phyloP scores from a whole-genome alignment of 2,113 vertebrate genomes.

The Rhinolophus ferrumequinum region DNA sequence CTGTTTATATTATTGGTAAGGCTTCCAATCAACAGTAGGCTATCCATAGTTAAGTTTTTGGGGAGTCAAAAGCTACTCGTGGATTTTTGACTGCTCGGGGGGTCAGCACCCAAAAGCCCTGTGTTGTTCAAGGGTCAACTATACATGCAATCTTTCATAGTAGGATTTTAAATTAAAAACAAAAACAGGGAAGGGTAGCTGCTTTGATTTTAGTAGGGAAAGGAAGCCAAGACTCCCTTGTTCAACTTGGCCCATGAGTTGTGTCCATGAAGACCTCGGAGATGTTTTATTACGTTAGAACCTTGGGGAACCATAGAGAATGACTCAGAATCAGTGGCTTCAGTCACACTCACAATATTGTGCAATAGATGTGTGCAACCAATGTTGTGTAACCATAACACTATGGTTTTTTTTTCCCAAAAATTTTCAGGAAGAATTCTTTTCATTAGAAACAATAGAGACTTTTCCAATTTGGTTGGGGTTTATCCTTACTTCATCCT shows the following conservation, averaged over 20 bases:
- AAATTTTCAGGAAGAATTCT: neutral
- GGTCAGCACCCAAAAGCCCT: too few relatives aligned
- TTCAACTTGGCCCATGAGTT: neutral
- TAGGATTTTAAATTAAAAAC: neutral
- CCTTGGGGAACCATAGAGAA: neutral
- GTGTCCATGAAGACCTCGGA: neutral
- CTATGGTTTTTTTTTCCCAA: neutral
- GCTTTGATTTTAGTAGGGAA: neutral
- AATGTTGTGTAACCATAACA: neutral
- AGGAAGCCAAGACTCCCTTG: neutral
- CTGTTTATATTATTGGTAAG: neutral
- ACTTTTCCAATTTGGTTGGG: neutral
- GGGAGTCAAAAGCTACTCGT: neutral
- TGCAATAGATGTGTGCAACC: too few relatives aligned
- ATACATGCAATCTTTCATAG: neutral
- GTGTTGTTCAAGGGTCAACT: neutral
- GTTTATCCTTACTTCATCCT: neutral
- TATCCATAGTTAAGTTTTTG: neutral
- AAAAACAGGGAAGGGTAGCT: too few relatives aligned
- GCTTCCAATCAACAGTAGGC: neutral
- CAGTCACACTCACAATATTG: neutral
- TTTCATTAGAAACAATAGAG: neutral
- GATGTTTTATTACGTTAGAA: neutral
- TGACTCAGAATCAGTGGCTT: neutral
- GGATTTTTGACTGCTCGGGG: neutral